Percentiles rank a stretch among this genome's conserved stretches.
These are phyloP conservation scores for Oxyteleia sp. DNA, from an alignment of 2,888 invertebrate genomes.

Conservation along the genomic window DNA sequence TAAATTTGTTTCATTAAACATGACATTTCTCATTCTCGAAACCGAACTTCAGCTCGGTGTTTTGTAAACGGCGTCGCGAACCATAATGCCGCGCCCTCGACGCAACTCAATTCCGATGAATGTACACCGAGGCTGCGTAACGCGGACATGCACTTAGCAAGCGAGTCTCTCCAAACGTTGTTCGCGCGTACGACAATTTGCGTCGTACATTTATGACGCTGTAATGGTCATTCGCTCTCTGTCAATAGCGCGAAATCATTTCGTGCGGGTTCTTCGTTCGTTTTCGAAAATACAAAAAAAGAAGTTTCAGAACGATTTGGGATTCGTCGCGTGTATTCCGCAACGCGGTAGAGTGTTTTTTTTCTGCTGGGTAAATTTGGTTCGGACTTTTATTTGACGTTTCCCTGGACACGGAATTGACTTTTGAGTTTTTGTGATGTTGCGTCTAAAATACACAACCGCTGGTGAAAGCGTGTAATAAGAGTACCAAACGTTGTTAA, in stretches of 20 bases:
- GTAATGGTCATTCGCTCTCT: constrained; percentile 37
- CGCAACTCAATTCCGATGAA: constrained; percentile 47
- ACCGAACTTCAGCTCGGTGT: no score
- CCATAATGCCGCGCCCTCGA: constrained; percentile 27
- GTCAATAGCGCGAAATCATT: constrained; percentile 37
- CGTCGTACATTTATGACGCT: constrained; percentile 48
- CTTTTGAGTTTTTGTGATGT: constrained; percentile 28
- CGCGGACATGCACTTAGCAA: constrained; percentile 59
- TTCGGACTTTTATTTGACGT: constrained; percentile 18
- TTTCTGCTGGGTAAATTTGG: constrained; percentile 15
- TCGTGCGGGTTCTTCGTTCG: not conserved
- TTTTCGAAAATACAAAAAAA: not conserved
- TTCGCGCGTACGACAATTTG: constrained; percentile 38
- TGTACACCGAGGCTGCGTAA: constrained; percentile 43
- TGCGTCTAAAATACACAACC: constrained; percentile 23
- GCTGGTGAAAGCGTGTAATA: constrained; percentile 6
- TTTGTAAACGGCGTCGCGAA: constrained; percentile 38
- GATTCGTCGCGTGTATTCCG: not conserved
- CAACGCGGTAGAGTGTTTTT: not conserved
- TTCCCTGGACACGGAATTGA: constrained; percentile 10
- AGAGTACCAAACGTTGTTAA: constrained; percentile 17
- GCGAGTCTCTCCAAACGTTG: constrained; percentile 48
- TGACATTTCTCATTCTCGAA: no score
- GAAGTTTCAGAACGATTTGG: no score
- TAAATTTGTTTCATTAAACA: no score